These are phyloP conservation scores for Stigmatopora argus DNA, from an alignment of 2,113 vertebrate species.

Conservation along the genomic window DNA sequence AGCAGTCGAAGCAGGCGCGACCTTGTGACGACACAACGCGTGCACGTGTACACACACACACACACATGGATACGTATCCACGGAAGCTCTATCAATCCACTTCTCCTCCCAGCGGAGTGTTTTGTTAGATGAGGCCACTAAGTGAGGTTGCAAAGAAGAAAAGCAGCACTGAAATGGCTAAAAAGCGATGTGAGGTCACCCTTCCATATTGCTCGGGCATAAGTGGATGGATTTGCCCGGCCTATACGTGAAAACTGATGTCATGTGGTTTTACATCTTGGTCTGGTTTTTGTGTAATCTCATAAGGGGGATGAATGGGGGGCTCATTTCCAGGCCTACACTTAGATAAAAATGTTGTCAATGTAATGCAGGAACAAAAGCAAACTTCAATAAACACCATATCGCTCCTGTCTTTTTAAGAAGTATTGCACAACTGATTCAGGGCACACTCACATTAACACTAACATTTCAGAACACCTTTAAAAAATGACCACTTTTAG, in stretches of 20 bases:
- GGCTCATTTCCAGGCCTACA: not conserved
- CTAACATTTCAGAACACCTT: too few relatives aligned
- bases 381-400: too few relatives aligned
- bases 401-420: too few relatives aligned
- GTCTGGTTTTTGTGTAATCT: constrained; percentile 5
- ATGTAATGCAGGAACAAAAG: too few relatives aligned
- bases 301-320: not conserved
- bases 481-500: too few relatives aligned
- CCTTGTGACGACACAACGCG: constrained; percentile 18
- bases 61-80: not conserved
- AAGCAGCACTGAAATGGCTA: constrained; percentile 13
- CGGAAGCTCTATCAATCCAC: constrained; percentile 11
- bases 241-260: constrained; percentile 4
- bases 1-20: constrained; percentile 38
- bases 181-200: constrained; percentile 8
- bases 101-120: constrained; percentile 17
- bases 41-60: constrained; percentile 3
- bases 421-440: too few relatives aligned
- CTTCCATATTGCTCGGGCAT: constrained; percentile 4
- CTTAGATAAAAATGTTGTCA: constrained; percentile 3
- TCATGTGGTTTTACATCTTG: constrained; percentile 5
- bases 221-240: constrained; percentile 7
- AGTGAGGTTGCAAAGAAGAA: constrained; percentile 15
- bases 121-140: constrained; percentile 41
- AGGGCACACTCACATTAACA: too few relatives aligned